Evolutionary conservation across 2,113 vertebrate genomes (phyloP), one percentile per base, ranked within the genome.

Genomic region (Scophthalmus maximus): DNA sequence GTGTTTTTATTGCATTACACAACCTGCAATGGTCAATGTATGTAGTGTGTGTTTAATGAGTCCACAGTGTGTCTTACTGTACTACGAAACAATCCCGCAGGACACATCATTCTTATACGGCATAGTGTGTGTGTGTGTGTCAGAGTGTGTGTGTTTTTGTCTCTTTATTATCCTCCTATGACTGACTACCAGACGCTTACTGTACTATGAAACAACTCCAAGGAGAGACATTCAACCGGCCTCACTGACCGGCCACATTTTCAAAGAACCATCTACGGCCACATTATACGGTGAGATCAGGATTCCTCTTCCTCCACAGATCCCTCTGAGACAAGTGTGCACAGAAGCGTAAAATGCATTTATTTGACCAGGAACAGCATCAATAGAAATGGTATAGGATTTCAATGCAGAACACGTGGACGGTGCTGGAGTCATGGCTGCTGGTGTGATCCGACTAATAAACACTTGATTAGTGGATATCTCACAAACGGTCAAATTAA

Each of bases 181-280:
- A 11, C 56, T 74, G 62, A 82, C 56, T 67, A 75, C 73, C 68
- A 78, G 65, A 77, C 62, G 78, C 61, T 74, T 73, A 71, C 83
- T 84, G 58, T 60, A 59, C 60, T 76, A 66, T 82, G 73, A 89
- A 88, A 87, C 73, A 61, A 78, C 73, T 75, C 90, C 77, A 81
- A 74, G 79, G 84, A 90, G 87, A 75, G 63, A 79, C 79, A 81
- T 78, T 84, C 40, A 46, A 68, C 59, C 5, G 5, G 62, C 57
- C 62, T 64, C 64, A 70, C 68, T 51, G 73, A 52, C 66, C 26
- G 9, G 50, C 46, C 15, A 27, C 44, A 52, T 64, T 65, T 58
- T 44, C 0, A 38, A 49, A 63, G 79, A 77, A 20, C 0, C 46
- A 32, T 63, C 59, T 22, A 27, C 22, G 67, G 53, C 34, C 61